A percentile compares a stretch with the other conserved stretches of the same genome.
Evolutionary conservation across 2,888 invertebrate genomes (phyloP).

Genomic region (Pteria penguin): DNA sequence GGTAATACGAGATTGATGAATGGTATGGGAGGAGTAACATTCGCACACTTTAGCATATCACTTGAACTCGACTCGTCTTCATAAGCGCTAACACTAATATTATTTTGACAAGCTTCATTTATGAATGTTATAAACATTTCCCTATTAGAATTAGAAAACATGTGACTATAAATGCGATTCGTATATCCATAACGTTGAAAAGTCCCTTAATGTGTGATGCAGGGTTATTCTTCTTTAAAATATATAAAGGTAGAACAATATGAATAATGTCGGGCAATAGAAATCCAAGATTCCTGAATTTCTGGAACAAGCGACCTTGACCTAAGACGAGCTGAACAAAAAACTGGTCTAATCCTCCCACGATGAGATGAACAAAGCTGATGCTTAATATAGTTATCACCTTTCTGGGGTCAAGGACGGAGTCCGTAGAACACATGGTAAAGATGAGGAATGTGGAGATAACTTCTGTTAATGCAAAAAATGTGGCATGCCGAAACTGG

Average conservation of each 20-base stretch:
- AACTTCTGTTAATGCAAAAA: constrained; percentile 68
- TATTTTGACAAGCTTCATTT: too few relatives aligned
- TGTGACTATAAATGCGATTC: too few relatives aligned
- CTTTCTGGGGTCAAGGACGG: constrained; percentile 51
- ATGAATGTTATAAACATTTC: too few relatives aligned
- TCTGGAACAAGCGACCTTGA: constrained; percentile 54
- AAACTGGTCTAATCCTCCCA: constrained; percentile 67
- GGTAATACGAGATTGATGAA: too few relatives aligned
- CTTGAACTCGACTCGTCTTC: too few relatives aligned
- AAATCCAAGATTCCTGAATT: constrained; percentile 61
- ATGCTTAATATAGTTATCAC: constrained; percentile 60
- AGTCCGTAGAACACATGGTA: constrained; percentile 52
- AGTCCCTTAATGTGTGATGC: too few relatives aligned
- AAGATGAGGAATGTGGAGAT: constrained; percentile 57
- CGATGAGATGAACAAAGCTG: constrained; percentile 63
- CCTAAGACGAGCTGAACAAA: constrained; percentile 57
- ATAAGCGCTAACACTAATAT: too few relatives aligned
- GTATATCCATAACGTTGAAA: too few relatives aligned
- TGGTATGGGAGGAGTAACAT: too few relatives aligned
- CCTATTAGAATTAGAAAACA: too few relatives aligned
- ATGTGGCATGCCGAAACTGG: constrained; percentile 62
- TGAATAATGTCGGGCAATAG: constrained; percentile 66
- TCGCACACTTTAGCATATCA: too few relatives aligned
- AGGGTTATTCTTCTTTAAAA: not conserved
- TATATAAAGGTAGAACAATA: constrained; percentile 76